A percentile compares a stretch with the other conserved stretches of the same genome.
Conservation (phyloP, 2,888 invertebrate species). For the Caenorhabditis zanzibari region DNA sequence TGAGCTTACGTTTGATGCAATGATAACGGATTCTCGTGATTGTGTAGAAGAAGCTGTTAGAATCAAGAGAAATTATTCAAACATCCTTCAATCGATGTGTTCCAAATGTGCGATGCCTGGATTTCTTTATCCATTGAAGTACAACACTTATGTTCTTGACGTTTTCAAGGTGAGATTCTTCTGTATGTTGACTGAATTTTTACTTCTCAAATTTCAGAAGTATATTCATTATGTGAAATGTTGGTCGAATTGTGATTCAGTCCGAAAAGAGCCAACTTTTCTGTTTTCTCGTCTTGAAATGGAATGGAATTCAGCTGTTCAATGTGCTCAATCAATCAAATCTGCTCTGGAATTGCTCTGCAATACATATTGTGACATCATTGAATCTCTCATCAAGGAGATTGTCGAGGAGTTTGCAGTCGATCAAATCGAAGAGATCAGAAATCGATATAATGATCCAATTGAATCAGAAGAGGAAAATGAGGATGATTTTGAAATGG, state of each 20-base stretch:
- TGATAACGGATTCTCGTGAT: slow-evolving; percentile 93
- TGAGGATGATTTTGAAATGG: slow-evolving; percentile 34
- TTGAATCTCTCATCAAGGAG: slow-evolving; percentile 40
- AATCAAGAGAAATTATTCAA: slow-evolving; percentile 64
- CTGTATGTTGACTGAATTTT: not conserved
- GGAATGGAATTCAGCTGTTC: slow-evolving; percentile 66
- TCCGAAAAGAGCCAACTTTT: slow-evolving; percentile 49
- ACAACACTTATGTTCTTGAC: slow-evolving; percentile 57
- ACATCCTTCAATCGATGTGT: slow-evolving; percentile 59
- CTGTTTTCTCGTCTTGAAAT: slow-evolving; percentile 62
- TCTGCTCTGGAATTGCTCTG: slow-evolving; percentile 57
- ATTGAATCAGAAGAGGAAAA: slow-evolving; percentile 34
- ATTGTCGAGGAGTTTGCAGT: slow-evolving; percentile 58
- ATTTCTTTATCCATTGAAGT: slow-evolving; percentile 64
- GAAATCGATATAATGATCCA: slow-evolving; percentile 37
- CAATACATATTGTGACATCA: slow-evolving; percentile 56
- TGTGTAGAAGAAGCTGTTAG: slow-evolving; percentile 91
- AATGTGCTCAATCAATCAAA: slow-evolving; percentile 60
- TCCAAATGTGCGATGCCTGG: slow-evolving; percentile 57
- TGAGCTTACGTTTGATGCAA: slow-evolving; percentile 83
- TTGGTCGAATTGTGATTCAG: slow-evolving; percentile 62
- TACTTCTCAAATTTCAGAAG: slow-evolving; percentile 35
- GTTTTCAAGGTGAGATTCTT: slow-evolving; percentile 62
- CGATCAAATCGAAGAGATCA: slow-evolving; percentile 58
- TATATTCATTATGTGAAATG: slow-evolving; percentile 70